Conservation (phyloP, 2,888 invertebrate species). For the Brachyptera putata region DNA sequence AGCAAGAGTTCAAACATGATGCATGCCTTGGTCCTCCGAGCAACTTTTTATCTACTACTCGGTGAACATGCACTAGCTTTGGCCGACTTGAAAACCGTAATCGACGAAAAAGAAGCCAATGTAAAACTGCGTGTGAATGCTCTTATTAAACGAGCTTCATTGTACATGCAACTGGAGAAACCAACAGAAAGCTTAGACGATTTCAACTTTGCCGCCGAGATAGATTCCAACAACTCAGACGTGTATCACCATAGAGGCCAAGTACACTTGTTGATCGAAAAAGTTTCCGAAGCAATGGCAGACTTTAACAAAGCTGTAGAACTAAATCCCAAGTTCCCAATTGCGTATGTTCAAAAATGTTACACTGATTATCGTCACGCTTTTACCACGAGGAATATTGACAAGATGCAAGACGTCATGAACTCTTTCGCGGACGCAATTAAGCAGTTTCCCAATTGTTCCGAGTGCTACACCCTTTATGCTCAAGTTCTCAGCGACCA, state of each 20-base stretch:
- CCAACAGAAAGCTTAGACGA: slow-evolving; percentile 70
- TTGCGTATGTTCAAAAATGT: slow-evolving; percentile 85
- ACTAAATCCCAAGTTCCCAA: slow-evolving; percentile 77
- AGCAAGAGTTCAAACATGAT: slow-evolving; percentile 22
- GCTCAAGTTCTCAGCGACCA: slow-evolving; percentile 85
- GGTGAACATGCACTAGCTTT: slow-evolving; percentile 71
- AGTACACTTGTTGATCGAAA: slow-evolving; percentile 76
- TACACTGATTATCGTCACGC: slow-evolving; percentile 81
- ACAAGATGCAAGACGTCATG: slow-evolving; percentile 60
- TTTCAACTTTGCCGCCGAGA: slow-evolving; percentile 69
- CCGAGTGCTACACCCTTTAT: slow-evolving; percentile 83
- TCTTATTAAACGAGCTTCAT: slow-evolving; percentile 80
- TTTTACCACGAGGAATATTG: slow-evolving; percentile 56
- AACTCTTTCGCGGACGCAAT: slow-evolving; percentile 70
- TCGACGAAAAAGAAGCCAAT: slow-evolving; percentile 58
- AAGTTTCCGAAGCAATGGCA: slow-evolving; percentile 70
- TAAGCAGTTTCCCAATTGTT: slow-evolving; percentile 74
- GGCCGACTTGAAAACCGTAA: slow-evolving; percentile 65
- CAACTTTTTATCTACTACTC: slow-evolving; percentile 75
- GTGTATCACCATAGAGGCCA: slow-evolving; percentile 89
- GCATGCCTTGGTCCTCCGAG: slow-evolving; percentile 68
- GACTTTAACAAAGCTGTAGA: slow-evolving; percentile 81
- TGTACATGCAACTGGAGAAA: slow-evolving; percentile 75
- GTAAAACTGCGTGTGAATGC: slow-evolving; percentile 72
- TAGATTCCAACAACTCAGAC: slow-evolving; percentile 79